Conservation (phyloP, 2,113 vertebrate genomes). For the Corythornis vintsioides region DNA sequence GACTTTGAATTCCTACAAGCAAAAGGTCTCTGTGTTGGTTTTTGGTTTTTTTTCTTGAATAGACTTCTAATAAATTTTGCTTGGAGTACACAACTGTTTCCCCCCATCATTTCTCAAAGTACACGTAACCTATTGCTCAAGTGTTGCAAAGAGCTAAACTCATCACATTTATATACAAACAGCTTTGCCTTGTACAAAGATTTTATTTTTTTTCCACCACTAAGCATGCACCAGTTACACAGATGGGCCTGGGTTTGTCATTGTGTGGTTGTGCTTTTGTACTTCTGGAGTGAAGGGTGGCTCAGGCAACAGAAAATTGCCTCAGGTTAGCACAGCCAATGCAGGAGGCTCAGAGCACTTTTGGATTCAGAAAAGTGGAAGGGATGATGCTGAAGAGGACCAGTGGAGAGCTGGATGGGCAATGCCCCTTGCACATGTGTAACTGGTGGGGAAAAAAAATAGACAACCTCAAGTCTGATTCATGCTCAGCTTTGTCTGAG, state of each 20-base stretch:
- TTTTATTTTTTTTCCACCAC: background rate
- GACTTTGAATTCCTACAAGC: slow-evolving; percentile 81
- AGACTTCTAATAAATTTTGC: slow-evolving; percentile 94
- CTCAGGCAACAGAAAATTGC: too few relatives aligned
- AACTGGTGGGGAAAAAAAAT: too few relatives aligned
- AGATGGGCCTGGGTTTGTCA: too few relatives aligned
- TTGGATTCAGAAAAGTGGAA: too few relatives aligned
- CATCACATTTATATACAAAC: background rate
- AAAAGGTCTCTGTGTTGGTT: slow-evolving; percentile 80
- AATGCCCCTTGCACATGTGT: too few relatives aligned
- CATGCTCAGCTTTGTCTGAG: background rate
- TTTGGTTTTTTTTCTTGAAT: slow-evolving; percentile 81
- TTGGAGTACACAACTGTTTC: slow-evolving; percentile 77
- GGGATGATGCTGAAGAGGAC: too few relatives aligned
- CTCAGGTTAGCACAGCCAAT: too few relatives aligned
- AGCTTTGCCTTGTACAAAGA: background rate
- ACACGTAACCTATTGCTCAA: background rate
- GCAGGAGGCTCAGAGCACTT: too few relatives aligned
- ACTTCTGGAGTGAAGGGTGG: too few relatives aligned
- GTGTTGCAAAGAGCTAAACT: background rate
- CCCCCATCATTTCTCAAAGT: slow-evolving; percentile 27
- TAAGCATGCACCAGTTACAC: background rate
- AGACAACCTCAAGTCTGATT: background rate
- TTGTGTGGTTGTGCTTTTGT: too few relatives aligned
- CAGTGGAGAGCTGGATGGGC: too few relatives aligned